Evolutionary conservation across 1,140 invertebrate species (phyloP).

Genomic region (Caenorhabditis briggsae): DNA sequence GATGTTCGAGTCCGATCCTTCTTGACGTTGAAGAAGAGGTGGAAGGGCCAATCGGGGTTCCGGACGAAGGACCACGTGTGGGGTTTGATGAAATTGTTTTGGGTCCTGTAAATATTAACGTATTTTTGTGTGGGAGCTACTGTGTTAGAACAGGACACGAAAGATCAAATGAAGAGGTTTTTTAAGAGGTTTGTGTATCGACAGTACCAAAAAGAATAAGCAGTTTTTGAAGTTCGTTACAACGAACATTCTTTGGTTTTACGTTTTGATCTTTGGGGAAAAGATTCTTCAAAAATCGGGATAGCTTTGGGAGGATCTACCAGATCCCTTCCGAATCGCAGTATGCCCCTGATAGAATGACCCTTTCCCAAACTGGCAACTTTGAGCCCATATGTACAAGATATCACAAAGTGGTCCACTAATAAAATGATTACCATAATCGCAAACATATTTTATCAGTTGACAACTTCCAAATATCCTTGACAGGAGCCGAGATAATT

Average conservation of each 20-base stretch:
- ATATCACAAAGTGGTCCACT: no score
- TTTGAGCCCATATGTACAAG: no score
- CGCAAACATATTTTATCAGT: no score
- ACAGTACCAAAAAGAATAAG: neutral
- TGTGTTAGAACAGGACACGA: neutral
- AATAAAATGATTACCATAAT: no score
- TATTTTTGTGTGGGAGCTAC: neutral
- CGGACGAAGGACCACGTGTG: conserved; percentile 54
- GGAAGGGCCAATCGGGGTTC: conserved; percentile 56
- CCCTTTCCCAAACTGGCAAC: no score
- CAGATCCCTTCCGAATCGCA: no score
- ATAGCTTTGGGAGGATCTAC: no score
- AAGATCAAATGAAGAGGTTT: conserved; percentile 41
- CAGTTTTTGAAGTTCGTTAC: neutral
- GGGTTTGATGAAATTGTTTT: conserved; percentile 21
- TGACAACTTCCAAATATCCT: no score
- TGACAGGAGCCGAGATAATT: no score
- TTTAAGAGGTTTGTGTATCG: conserved; percentile 40
- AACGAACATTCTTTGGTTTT: conserved; percentile 22
- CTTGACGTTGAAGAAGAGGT: conserved; percentile 56
- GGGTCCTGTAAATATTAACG: neutral
- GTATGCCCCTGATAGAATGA: no score
- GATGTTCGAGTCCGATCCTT: conserved; percentile 57
- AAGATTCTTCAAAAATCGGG: neutral
- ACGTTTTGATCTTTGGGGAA: neutral